Conservation (phyloP, 2,113 vertebrate genomes). For the Glaucomys volans region DNA sequence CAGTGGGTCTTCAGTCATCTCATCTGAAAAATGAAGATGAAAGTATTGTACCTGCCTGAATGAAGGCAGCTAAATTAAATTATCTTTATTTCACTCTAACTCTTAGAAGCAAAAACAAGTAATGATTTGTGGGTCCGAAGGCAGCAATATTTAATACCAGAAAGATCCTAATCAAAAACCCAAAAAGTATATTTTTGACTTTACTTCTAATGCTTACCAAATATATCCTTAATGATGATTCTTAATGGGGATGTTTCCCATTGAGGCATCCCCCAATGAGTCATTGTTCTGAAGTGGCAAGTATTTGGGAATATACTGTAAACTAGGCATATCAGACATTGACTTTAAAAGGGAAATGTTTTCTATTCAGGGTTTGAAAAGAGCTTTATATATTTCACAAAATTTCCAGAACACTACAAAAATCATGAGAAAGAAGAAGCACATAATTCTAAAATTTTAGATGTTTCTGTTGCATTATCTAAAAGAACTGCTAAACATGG, state of each 20-base stretch:
- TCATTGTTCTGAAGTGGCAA: neutral
- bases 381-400: slow-evolving; percentile 3
- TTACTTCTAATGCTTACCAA: neutral
- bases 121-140: neutral
- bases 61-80: neutral
- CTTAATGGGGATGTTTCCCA: neutral
- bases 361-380: slow-evolving; percentile 9
- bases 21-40: slow-evolving; percentile 41
- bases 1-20: neutral
- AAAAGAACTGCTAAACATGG: slow-evolving; percentile 6
- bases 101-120: neutral
- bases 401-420: neutral
- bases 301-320: neutral
- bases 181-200: neutral
- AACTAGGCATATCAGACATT: neutral
- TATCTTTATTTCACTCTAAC: slow-evolving; percentile 25
- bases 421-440: neutral
- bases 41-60: neutral
- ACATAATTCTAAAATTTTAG: slow-evolving; percentile 22
- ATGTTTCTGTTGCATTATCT: neutral
- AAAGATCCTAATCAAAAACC: neutral
- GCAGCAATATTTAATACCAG: slow-evolving; percentile 32
- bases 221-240: neutral
- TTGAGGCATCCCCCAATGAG: neutral
- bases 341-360: slow-evolving; percentile 34